Evolutionary conservation across 92 coral and sea anemone genomes (phyloP).

Genomic region (Zoanthus gigantus): DNA sequence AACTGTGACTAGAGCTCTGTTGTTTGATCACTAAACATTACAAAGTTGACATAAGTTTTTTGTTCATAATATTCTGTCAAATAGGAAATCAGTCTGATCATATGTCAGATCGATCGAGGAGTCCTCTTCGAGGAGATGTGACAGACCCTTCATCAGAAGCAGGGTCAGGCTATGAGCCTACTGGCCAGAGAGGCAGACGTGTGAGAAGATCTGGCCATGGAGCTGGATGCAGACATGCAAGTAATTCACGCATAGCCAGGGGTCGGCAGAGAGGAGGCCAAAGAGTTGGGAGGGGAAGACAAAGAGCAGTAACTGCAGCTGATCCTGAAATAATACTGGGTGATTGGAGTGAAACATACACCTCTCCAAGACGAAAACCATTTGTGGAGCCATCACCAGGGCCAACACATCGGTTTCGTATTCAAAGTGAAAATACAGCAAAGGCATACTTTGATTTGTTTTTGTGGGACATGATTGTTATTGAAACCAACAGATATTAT

Average conservation of each 20-base stretch:
- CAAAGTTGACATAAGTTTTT: neutral
- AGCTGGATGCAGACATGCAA: constrained; percentile 2
- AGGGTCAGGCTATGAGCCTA: neutral
- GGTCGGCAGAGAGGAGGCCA: neutral
- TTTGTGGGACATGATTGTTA: constrained; percentile 56
- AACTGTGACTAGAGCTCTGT: constrained; percentile 4
- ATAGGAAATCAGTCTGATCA: neutral
- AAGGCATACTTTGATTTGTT: constrained; percentile 45
- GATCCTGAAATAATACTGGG: neutral
- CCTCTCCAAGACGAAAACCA: neutral
- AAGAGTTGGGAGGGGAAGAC: constrained; percentile 1
- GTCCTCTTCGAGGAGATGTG: neutral
- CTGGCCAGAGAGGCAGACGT: neutral
- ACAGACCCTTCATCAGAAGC: neutral
- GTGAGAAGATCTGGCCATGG: constrained; percentile 14
- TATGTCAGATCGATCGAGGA: neutral
- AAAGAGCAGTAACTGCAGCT: neutral
- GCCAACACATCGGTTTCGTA: constrained; percentile 57
- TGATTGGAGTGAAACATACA: neutral
- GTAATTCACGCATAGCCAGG: neutral
- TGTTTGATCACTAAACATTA: neutral
- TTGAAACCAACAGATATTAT: constrained; percentile 64
- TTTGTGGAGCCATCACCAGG: constrained; percentile 53
- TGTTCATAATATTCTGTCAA: neutral
- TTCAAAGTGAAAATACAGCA: constrained; percentile 6